Percentiles rank a stretch among this genome's conserved stretches.
These are phyloP conservation scores for Elephantulus edwardii DNA, from an alignment of 2,113 vertebrate genomes.

Conservation along the genomic window DNA sequence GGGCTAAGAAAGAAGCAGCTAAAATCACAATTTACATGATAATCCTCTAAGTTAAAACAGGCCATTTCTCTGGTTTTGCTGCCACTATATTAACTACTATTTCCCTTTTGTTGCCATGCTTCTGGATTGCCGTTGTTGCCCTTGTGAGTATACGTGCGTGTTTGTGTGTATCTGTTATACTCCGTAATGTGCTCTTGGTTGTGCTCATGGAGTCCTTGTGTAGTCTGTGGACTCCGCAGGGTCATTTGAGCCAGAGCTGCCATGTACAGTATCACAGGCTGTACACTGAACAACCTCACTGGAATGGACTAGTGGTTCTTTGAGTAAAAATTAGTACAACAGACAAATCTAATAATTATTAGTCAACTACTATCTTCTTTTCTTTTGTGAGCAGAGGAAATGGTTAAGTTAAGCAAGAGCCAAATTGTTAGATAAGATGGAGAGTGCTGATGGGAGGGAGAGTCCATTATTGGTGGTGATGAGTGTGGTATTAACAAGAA, in stretches of 20 bases:
- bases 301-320: background rate
- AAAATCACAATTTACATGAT: slow-evolving; percentile 51
- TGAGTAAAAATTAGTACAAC: background rate
- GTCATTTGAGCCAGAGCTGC: background rate
- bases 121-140: background rate
- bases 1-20: background rate
- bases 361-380: background rate
- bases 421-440: background rate
- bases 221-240: background rate
- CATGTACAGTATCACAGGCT: background rate
- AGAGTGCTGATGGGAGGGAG: background rate
- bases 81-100: too few relatives aligned
- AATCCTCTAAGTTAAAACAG: background rate
- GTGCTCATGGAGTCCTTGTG: background rate
- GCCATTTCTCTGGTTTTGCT: background rate
- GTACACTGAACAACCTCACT: background rate
- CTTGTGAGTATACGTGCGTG: background rate
- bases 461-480: background rate
- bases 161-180: background rate
- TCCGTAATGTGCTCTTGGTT: background rate
- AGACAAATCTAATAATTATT: background rate
- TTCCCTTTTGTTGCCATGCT: background rate
- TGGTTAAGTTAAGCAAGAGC: background rate
- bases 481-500: background rate
- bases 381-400: background rate